Percentiles rank a stretch among this genome's conserved stretches.
Evolutionary conservation across 2,113 vertebrate species (phyloP).

Genomic region (Thymallus thymallus): DNA sequence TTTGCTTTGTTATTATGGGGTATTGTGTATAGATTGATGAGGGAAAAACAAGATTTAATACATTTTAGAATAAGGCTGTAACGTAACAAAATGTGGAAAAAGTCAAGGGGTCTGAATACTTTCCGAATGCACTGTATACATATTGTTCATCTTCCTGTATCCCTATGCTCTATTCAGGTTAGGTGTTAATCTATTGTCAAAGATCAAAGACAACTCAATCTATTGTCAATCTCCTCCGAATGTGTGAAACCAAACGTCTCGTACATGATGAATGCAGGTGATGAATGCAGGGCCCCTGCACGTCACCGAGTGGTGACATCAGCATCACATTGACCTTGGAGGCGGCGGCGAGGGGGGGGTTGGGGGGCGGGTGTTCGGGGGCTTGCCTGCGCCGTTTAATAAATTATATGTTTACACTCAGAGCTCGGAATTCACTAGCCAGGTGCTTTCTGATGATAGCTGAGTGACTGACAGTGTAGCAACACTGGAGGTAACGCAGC

Average conservation of each 20-base stretch:
- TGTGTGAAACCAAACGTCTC: constrained; percentile 22
- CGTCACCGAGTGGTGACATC: constrained; percentile 52
- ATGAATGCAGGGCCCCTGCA: constrained; percentile 36
- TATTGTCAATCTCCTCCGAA: constrained; percentile 18
- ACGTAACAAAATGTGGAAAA: no score
- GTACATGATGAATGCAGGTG: constrained; percentile 54
- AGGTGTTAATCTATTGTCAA: constrained; percentile 2
- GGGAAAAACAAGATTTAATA: no score
- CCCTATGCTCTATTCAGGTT: neutral
- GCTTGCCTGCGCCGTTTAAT: constrained; percentile 9
- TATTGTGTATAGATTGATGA: no score
- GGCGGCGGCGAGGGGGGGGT: neutral
- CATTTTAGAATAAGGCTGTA: no score
- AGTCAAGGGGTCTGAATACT: no score
- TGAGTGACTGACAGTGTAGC: neutral
- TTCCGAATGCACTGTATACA: no score
- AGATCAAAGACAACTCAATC: constrained; percentile 19
- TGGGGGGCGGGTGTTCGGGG: no score
- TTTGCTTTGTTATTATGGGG: no score
- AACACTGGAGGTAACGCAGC: neutral
- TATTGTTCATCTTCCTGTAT: neutral
- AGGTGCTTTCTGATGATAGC: constrained; percentile 6
- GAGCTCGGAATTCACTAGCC: neutral
- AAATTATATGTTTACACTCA: constrained; percentile 36
- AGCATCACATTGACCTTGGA: constrained; percentile 43